Percentiles rank a stretch among this genome's conserved stretches.
These are phyloP conservation scores for Caradrina kadenii DNA, from an alignment of 2,888 invertebrate genomes.

Conservation along the genomic window DNA sequence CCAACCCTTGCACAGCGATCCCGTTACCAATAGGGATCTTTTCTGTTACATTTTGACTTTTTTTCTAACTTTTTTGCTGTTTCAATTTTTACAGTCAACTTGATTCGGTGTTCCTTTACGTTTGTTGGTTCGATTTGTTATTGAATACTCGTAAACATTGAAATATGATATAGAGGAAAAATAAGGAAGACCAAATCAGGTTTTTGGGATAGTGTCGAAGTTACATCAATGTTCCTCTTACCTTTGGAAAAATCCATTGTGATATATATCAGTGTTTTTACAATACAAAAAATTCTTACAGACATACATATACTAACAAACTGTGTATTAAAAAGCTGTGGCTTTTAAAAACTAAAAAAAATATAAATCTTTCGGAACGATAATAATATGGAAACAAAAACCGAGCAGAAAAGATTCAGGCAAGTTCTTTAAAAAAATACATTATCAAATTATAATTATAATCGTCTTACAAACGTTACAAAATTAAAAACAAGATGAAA, in stretches of 20 bases:
- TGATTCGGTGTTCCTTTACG: slow-evolving; percentile 74
- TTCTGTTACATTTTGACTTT: slow-evolving; percentile 56
- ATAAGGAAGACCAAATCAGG: background rate
- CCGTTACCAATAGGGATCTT: slow-evolving; percentile 67
- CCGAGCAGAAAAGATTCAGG: too few species aligned
- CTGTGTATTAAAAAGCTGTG: too few species aligned
- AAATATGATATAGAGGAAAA: slow-evolving; percentile 41
- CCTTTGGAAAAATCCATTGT: too few species aligned
- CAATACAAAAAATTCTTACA: too few species aligned
- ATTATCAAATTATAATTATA: background rate
- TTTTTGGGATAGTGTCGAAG: slow-evolving; percentile 10
- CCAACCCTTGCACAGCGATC: slow-evolving; percentile 77
- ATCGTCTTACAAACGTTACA: background rate
- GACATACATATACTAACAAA: too few species aligned
- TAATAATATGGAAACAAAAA: too few species aligned
- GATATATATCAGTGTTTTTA: too few species aligned
- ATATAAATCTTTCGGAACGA: too few species aligned
- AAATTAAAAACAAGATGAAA: background rate
- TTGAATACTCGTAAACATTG: slow-evolving; percentile 51
- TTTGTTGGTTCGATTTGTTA: slow-evolving; percentile 46
- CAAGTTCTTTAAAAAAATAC: background rate
- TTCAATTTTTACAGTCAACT: slow-evolving; percentile 75
- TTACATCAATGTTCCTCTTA: background rate
- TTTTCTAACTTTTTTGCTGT: slow-evolving; percentile 64
- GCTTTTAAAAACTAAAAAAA: too few species aligned